Base-by-base conservation (phyloP, 2,797 vertebrate genomes). In the Takifugu rubripes region DNA sequence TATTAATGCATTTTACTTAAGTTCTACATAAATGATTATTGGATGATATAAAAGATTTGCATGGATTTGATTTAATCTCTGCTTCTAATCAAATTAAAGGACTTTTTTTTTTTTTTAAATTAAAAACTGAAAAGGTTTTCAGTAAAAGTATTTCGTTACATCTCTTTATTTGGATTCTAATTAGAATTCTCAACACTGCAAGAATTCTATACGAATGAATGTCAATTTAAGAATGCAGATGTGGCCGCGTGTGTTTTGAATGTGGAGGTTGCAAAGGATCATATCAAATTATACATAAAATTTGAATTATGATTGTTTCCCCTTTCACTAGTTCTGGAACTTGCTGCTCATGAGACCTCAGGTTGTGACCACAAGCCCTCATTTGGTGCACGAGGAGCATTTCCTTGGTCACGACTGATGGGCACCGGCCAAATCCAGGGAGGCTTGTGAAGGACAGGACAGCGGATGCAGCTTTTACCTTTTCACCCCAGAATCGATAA, bases 401-500 rank as follows among this genome's bases (percentile, higher is more conserved):
- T 85, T 80, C 53, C 73, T 68, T 66, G 68, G 79, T 85, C 12
- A 83, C 82, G 89, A 90, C 86, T 77, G 74, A 72, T 77, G 80
- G 48, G 73, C 58, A 61, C 66, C 69, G 70, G 74, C 72, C 71
- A 80, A 87, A 88, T 29, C 86, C 71, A 68, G 43, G 5, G 49
- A 56, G 3, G 56, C 72, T 57, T 59, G 51, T 52, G 66, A 79
- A 68, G 60, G 75, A 84, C 80, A 77, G 72, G 74, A 59, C 65
- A 6, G 66, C 79, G 83, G 67, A 79, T 83, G 82, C 83, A 87
- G 74, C 76, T 84, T 69, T 87, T 84, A 85, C 74, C 72, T 79
- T 84, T 80, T 82, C 78, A 79, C 82, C 74, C 78, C 82, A 81
- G 75, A 84, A 81, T 84, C 79, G 78, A 84, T 84, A 88, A 79